phyloP scores from a whole-genome alignment of 2,797 vertebrate genomes.

The Sebastes baramenuke region DNA sequence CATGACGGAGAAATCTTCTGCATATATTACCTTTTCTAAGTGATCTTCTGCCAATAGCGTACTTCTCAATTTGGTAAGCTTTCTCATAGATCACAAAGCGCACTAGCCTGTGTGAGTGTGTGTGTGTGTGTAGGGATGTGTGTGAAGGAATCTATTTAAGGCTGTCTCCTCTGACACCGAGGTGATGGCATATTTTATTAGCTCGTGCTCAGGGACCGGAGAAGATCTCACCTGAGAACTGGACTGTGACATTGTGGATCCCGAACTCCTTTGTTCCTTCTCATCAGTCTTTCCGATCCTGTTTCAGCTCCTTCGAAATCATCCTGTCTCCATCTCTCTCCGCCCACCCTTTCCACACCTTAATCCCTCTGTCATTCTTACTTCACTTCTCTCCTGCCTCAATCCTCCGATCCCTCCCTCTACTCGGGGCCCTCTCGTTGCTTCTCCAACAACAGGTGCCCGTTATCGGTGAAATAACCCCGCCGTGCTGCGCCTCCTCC shows the following conservation, averaged over 20 bases:
- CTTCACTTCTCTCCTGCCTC: slow-evolving; percentile 28
- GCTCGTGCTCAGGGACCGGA: slow-evolving; percentile 27
- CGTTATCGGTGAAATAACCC: slow-evolving; percentile 61
- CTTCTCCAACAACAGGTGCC: slow-evolving; percentile 41
- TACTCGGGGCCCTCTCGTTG: slow-evolving; percentile 23
- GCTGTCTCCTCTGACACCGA: slow-evolving; percentile 46
- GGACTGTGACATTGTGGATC: slow-evolving; percentile 53
- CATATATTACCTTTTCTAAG: slow-evolving; percentile 21
- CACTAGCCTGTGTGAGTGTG: not conserved
- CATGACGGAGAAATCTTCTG: not conserved
- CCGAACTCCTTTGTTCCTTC: slow-evolving; percentile 43
- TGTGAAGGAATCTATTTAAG: slow-evolving; percentile 52
- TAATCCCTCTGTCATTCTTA: slow-evolving; percentile 64
- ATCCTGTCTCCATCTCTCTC: slow-evolving; percentile 18
- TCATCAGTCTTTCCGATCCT: slow-evolving; percentile 46
- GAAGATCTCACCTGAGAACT: slow-evolving; percentile 59
- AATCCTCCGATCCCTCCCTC: slow-evolving; percentile 9
- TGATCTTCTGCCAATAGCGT: slow-evolving; percentile 19
- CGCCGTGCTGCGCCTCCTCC: slow-evolving; percentile 6
- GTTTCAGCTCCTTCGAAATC: slow-evolving; percentile 41
- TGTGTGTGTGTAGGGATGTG: not conserved
- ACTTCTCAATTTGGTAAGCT: slow-evolving; percentile 13
- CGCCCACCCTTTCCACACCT: slow-evolving; percentile 14
- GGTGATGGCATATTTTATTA: slow-evolving; percentile 67
- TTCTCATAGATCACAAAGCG: slow-evolving; percentile 12